A percentile compares a stretch with the other conserved stretches of the same genome.
Conservation (phyloP, 2,888 invertebrate genomes). For the Diarsia rubi region DNA sequence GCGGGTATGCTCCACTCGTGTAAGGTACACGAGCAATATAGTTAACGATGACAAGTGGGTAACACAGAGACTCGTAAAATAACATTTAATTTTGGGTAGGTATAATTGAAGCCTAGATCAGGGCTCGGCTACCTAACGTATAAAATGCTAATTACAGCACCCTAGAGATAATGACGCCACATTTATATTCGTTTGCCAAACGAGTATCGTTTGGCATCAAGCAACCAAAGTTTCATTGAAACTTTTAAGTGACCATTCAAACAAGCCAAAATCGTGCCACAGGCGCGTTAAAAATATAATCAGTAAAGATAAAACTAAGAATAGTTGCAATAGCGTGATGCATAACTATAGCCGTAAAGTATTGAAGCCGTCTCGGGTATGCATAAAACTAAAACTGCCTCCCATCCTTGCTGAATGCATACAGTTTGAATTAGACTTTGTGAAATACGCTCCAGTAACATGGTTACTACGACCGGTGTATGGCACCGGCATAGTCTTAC, state of each 20-base stretch:
- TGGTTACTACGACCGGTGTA: neutral
- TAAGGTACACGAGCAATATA: no score
- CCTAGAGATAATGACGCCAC: slow-evolving; percentile 45
- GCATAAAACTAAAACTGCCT: slow-evolving; percentile 58
- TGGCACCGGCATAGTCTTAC: neutral
- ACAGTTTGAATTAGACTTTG: slow-evolving; percentile 59
- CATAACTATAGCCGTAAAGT: slow-evolving; percentile 63
- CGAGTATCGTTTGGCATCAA: slow-evolving; percentile 55
- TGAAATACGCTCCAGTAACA: slow-evolving; percentile 48
- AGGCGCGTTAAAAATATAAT: slow-evolving; percentile 28
- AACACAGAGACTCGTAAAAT: slow-evolving; percentile 33
- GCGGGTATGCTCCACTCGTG: no score
- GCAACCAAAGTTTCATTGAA: slow-evolving; percentile 52
- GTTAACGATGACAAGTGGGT: slow-evolving; percentile 15
- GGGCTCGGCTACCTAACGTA: slow-evolving; percentile 18
- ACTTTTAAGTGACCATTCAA: slow-evolving; percentile 58
- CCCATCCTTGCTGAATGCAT: slow-evolving; percentile 51
- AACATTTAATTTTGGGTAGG: slow-evolving; percentile 20
- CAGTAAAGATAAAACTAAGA: slow-evolving; percentile 33
- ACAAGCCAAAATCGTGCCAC: slow-evolving; percentile 46
- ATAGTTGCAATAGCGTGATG: slow-evolving; percentile 63
- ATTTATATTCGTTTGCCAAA: slow-evolving; percentile 58
- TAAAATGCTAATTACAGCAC: slow-evolving; percentile 52
- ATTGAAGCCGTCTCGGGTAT: slow-evolving; percentile 54
- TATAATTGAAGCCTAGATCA: slow-evolving; percentile 36